These are phyloP conservation scores for Lepidochitona cinerea DNA, from an alignment of 2,888 invertebrate species.

Conservation along the genomic window DNA sequence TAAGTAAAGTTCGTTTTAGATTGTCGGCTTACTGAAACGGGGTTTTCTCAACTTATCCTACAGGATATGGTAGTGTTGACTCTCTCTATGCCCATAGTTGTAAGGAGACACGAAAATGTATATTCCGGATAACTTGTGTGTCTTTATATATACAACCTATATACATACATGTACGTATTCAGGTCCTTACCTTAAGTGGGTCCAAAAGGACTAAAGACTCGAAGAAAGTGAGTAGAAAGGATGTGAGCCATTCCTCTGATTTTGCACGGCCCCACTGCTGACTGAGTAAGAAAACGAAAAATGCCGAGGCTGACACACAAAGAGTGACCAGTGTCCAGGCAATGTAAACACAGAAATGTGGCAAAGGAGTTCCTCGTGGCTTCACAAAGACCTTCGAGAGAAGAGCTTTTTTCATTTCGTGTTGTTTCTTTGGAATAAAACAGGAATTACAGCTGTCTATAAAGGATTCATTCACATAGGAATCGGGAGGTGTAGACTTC, in stretches of 20 bases:
- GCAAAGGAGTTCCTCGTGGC: slow-evolving; percentile 25
- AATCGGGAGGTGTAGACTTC: slow-evolving; percentile 24
- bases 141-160: too few species aligned
- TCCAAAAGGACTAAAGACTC: slow-evolving; percentile 56
- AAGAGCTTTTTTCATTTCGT: neutral
- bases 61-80: too few species aligned
- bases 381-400: neutral
- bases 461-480: neutral
- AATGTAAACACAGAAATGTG: slow-evolving; percentile 47
- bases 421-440: neutral
- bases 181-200: slow-evolving; percentile 60
- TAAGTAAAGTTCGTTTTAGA: too few species aligned
- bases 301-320: slow-evolving; percentile 35
- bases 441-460: neutral
- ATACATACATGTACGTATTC: too few species aligned
- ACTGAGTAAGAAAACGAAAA: slow-evolving; percentile 51
- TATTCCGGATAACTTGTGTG: too few species aligned
- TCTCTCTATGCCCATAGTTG: too few species aligned
- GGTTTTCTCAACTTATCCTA: too few species aligned
- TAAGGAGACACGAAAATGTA: too few species aligned
- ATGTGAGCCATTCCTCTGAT: slow-evolving; percentile 52
- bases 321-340: slow-evolving; percentile 45
- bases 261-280: slow-evolving; percentile 55
- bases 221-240: slow-evolving; percentile 51
- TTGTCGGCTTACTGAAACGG: too few species aligned